These are phyloP conservation scores for Eupristina koningsbergeri DNA, from an alignment of 1,140 invertebrate genomes.

Conservation along the genomic window DNA sequence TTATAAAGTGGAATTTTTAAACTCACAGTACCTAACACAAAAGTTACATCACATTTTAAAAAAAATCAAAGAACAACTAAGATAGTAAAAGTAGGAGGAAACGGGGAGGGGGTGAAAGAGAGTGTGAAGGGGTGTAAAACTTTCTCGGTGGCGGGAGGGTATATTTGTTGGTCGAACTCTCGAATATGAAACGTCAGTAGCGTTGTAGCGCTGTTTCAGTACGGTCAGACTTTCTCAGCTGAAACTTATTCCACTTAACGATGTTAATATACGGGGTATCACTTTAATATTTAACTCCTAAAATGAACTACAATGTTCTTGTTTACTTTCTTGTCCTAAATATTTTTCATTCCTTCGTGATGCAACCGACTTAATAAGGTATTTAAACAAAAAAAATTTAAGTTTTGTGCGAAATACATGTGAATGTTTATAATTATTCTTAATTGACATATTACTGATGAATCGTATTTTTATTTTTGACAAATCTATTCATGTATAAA, in stretches of 20 bases:
- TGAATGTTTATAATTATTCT: no score
- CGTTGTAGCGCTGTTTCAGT: background rate
- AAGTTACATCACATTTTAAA: no score
- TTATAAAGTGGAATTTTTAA: no score
- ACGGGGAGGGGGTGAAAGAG: background rate
- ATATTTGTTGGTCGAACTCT: background rate
- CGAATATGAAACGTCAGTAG: conserved; percentile 10
- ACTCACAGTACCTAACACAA: no score
- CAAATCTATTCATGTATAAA: no score
- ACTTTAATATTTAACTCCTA: background rate
- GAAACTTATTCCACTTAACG: background rate
- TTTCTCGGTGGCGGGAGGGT: background rate
- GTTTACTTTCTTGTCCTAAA: background rate
- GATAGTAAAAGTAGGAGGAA: background rate
- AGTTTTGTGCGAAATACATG: background rate
- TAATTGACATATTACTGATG: no score
- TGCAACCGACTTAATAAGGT: background rate
- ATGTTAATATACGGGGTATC: background rate
- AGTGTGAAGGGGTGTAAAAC: background rate
- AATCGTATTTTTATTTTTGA: no score
- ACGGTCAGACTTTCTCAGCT: background rate
- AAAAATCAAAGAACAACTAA: background rate
- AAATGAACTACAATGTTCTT: background rate
- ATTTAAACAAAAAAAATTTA: background rate
- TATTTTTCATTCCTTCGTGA: background rate